Conservation (phyloP, 1,140 invertebrate genomes). For the Aphaenogaster ashmeadi region DNA sequence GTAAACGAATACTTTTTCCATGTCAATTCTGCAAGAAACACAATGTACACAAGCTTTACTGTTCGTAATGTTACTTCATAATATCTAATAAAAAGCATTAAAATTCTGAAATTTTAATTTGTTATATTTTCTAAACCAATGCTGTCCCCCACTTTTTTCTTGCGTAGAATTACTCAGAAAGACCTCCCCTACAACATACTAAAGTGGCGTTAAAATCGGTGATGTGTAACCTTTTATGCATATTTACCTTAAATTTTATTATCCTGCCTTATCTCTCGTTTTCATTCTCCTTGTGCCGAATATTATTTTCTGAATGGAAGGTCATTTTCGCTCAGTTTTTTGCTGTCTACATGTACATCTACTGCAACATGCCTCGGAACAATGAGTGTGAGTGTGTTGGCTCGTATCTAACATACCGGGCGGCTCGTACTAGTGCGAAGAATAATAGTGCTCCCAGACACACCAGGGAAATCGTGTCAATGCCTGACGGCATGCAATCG, state of each 20-base stretch:
- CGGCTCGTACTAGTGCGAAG: neutral
- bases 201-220: no score
- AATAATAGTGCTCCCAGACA: constrained; percentile 13
- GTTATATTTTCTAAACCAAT: no score
- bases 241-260: neutral
- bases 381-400: constrained; percentile 38
- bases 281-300: neutral
- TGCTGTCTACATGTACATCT: constrained; percentile 18
- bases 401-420: constrained; percentile 27
- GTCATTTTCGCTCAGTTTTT: constrained; percentile 26
- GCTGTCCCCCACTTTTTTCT: no score
- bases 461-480: constrained; percentile 64
- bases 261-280: neutral
- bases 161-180: no score
- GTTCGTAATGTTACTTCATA: no score
- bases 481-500: constrained; percentile 30
- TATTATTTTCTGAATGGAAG: constrained; percentile 26
- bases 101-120: no score
- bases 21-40: no score
- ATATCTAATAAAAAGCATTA: no score
- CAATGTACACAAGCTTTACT: no score
- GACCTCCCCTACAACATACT: no score
- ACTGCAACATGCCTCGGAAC: neutral
- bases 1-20: no score
- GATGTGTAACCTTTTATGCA: no score